These are phyloP conservation scores for Pristionchus pacificus DNA, from an alignment of 1,140 invertebrate genomes.

Conservation along the genomic window DNA sequence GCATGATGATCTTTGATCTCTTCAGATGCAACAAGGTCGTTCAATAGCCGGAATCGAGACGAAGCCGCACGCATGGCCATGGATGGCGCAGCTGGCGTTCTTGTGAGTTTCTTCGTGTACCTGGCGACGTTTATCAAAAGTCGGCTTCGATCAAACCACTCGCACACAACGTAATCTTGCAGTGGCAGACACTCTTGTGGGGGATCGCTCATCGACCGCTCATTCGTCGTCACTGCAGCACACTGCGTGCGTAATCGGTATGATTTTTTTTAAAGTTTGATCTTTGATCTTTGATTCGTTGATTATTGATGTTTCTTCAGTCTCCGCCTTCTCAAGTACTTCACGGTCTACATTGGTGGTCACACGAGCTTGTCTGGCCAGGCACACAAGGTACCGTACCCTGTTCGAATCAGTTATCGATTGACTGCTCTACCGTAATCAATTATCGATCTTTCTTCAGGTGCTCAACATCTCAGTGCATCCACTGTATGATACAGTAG, in stretches of 20 bases:
- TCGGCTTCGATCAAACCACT: too few species aligned
- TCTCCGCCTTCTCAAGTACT: too few species aligned
- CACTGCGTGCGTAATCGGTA: slow-evolving; percentile 23
- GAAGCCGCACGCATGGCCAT: slow-evolving; percentile 21
- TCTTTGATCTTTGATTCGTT: neutral
- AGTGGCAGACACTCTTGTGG: slow-evolving; percentile 22
- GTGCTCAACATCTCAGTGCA: slow-evolving; percentile 18
- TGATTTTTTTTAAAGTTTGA: too few species aligned
- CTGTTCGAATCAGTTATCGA: too few species aligned
- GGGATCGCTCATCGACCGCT: slow-evolving; percentile 18
- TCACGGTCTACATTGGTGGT: too few species aligned
- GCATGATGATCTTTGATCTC: too few species aligned
- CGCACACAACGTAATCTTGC: too few species aligned
- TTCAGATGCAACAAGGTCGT: slow-evolving; percentile 15
- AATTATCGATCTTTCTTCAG: slow-evolving; percentile 8
- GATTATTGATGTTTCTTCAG: too few species aligned
- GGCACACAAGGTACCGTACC: neutral
- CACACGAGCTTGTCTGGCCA: too few species aligned
- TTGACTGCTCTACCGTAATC: slow-evolving; percentile 4
- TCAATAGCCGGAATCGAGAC: slow-evolving; percentile 20
- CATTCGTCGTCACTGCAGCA: slow-evolving; percentile 21
- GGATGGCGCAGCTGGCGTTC: slow-evolving; percentile 21
- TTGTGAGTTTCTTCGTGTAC: too few species aligned
- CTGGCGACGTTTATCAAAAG: too few species aligned
- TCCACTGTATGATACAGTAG: slow-evolving; percentile 16